phyloP scores from a whole-genome alignment of 2,797 vertebrate genomes.

The Netta rufina region DNA sequence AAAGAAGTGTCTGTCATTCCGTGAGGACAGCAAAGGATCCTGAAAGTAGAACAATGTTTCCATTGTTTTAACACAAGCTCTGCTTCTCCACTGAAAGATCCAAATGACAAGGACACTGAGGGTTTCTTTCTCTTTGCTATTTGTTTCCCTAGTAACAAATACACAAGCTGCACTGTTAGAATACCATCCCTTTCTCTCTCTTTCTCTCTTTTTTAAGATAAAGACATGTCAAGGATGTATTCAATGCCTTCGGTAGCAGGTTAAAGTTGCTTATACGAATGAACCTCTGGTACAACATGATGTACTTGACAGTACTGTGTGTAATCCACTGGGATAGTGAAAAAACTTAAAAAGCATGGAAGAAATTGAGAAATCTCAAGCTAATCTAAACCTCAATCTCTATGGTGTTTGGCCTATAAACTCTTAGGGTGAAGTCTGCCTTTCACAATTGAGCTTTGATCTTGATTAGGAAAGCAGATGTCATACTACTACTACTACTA shows the following conservation, averaged over 20 bases:
- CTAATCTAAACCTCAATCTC: not conserved
- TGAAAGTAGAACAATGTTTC: conserved; percentile 51
- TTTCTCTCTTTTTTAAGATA: not conserved
- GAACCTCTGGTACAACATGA: not conserved
- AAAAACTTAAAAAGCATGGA: not conserved
- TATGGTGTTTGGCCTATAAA: not conserved
- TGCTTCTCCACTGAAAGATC: conserved; percentile 45
- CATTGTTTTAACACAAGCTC: conserved; percentile 59
- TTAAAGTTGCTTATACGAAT: not conserved
- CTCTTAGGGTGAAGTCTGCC: not conserved
- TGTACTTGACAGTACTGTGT: not conserved
- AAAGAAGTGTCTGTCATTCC: conserved; percentile 54
- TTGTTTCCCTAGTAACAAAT: conserved; percentile 73
- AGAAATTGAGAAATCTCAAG: not conserved
- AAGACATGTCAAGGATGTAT: not conserved
- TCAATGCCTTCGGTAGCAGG: not conserved
- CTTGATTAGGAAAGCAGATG: not conserved
- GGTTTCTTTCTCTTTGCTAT: conserved; percentile 57
- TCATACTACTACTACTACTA: not conserved
- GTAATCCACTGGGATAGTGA: not conserved
- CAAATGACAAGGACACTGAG: conserved; percentile 56
- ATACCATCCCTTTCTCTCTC: conserved; percentile 1
- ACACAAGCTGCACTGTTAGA: conserved; percentile 63
- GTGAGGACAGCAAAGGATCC: conserved; percentile 39
- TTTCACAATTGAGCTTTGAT: not conserved